phyloP scores from a whole-genome alignment of 2,113 vertebrate genomes.

The Phodopus roborovskii region DNA sequence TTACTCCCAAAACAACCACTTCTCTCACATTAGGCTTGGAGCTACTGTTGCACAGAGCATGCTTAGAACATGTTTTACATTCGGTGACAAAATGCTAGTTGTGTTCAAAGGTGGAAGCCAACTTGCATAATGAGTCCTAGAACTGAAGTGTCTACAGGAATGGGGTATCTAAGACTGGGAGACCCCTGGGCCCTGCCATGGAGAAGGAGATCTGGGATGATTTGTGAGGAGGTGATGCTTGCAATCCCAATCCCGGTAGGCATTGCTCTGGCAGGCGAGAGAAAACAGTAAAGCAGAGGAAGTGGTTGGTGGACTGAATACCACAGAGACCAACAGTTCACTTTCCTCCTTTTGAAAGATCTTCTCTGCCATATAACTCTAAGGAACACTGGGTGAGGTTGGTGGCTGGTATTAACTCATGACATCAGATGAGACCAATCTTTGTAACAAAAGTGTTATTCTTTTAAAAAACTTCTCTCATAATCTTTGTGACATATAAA shows the following conservation, averaged over 20 bases:
- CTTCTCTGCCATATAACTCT: constrained; percentile 1
- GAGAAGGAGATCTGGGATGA: background rate
- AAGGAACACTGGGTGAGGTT: background rate
- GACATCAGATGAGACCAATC: background rate
- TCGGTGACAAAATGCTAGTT: background rate
- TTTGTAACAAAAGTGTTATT: background rate
- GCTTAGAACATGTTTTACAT: constrained; percentile 5
- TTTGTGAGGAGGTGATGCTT: background rate
- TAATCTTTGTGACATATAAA: constrained; percentile 22
- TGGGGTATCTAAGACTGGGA: background rate
- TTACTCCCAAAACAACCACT: background rate
- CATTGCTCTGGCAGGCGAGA: background rate
- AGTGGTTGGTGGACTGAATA: background rate
- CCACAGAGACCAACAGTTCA: background rate
- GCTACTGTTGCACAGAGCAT: background rate
- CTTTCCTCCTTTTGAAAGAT: background rate
- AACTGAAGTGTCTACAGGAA: background rate
- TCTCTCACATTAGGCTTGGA: constrained; percentile 21
- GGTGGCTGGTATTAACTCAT: background rate
- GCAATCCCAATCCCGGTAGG: background rate
- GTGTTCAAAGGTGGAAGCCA: background rate
- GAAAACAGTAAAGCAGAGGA: background rate
- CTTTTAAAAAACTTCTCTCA: constrained; percentile 8
- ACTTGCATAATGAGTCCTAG: background rate
- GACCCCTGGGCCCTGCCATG: background rate